phyloP scores from a whole-genome alignment of 1,140 invertebrate genomes.

The Zaprionus africanus region DNA sequence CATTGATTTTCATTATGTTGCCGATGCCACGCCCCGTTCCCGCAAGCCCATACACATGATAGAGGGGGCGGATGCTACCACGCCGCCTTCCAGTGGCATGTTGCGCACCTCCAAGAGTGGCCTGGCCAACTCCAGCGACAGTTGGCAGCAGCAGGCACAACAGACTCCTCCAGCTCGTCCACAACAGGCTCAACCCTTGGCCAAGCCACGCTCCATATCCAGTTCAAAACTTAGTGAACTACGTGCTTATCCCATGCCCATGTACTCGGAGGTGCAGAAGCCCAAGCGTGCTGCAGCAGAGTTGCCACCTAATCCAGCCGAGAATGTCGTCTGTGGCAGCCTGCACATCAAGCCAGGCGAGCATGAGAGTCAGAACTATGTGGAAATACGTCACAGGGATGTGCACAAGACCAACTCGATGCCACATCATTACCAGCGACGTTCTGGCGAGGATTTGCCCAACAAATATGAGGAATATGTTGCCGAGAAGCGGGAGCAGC shows the following conservation, averaged over 20 bases:
- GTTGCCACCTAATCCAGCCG: not conserved
- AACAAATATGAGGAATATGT: constrained; percentile 81
- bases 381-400: constrained; percentile 71
- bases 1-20: constrained; percentile 87
- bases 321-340: constrained; percentile 71
- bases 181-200: constrained; percentile 3
- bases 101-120: constrained; percentile 79
- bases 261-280: constrained; percentile 80
- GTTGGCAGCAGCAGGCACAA: constrained; percentile 86
- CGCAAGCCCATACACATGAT: constrained; percentile 87
- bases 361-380: constrained; percentile 57
- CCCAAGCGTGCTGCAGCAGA: constrained; percentile 40
- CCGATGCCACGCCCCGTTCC: constrained; percentile 88
- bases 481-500: constrained; percentile 70
- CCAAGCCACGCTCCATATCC: constrained; percentile 76
- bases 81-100: constrained; percentile 56
- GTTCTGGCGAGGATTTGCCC: constrained; percentile 70
- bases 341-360: constrained; percentile 69
- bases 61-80: constrained; percentile 27
- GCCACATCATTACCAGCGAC: constrained; percentile 73
- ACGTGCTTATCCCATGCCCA: constrained; percentile 65
- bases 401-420: constrained; percentile 75
- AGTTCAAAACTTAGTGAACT: constrained; percentile 67
- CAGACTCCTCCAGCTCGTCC: not conserved
- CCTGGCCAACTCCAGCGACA: constrained; percentile 85